Evolutionary conservation across 2,888 invertebrate species (phyloP), one percentile per base, ranked within the genome.

Genomic region (Cynaeus angustus): DNA sequence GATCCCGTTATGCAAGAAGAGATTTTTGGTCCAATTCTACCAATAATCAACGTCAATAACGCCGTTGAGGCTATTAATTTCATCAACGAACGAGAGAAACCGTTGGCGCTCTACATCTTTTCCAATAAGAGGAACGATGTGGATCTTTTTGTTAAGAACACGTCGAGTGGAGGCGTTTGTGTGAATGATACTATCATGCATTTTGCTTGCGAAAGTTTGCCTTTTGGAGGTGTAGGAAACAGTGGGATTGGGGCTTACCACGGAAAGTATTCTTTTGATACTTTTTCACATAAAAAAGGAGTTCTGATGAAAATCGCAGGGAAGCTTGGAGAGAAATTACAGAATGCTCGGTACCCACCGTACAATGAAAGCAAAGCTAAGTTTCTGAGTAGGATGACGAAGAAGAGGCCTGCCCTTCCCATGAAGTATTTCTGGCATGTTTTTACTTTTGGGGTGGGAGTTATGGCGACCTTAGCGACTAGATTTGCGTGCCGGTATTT

Each of bases 221-320:
- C 99, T 0, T 99, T 99, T 85, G 99, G 99, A 65, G 99, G 99
- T 5, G 95, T 99, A 62, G 99, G 99, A 1, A 85, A 88, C 79
- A 97, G 97, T 82, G 99, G 99, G 52, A 95, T 97, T 86, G 98
- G 98, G 50, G 87, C 90, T 0, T 99, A 98, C 85, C 98, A 99
- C 85, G 99, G 99, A 62, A 92, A 93, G 84, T 88, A 89, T 75
- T 91, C 94, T 0, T 99, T 95, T 80, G 95, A 98, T 77, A 95
- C 97, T 0, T 99, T 99, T 86, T 92, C 94, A 0, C 99, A 99
- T 85, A 59, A 62, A 21, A 70, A 70, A 38, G 56, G 62, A 7
- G 37, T 41, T 7, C 30, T 70, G 14, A n/a, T 67, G 1, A 55
- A 38, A 9, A 48, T 38, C 21, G 37, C 58, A 1, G 37, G 38